Evolutionary conservation across 2,113 vertebrate genomes (phyloP), one percentile per base, ranked within the genome.

Genomic region (Erythrolamprus reginae): DNA sequence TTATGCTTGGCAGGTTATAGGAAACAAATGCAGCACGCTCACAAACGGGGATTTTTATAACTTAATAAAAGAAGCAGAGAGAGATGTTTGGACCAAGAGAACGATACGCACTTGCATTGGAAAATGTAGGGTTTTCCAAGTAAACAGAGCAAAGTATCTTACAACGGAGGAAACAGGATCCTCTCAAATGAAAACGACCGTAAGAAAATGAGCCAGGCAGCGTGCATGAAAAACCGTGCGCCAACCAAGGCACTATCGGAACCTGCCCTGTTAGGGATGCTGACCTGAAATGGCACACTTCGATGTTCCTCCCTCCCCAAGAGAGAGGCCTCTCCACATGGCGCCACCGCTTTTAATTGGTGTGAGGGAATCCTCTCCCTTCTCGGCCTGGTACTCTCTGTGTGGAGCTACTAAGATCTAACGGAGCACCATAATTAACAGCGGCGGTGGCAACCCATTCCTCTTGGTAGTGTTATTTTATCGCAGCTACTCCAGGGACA

Each of bases 121-220:
- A 48, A 21, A 89, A 52, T 88, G 13, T 86, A 61, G 84, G 65
- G 61, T 24, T 61, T 92, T 56, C 10, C 84, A 51, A 61, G 51
- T 15, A 1, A 3, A 52, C 90, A 26, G 84, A 23, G 86, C 52
- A 56, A 83, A n/a, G 26, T 42, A 8, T 87, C 5, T 0, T 61
- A 5, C n/a, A 48, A 84, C 0, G 89, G 55, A 85, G 87, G 51
- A 77, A 93, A 55, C 52, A 88, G 47, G 2, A 86, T 45, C 58
- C 7, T 33, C 70, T 91, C 52, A 52, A 33, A 56, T 3, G 17
- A 0, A 5, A 88, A 61, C 55, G 53, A 4, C 3, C 9, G 24
- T 42, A 86, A 38, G 86, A 88, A 94, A 86, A 10, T 77, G 65
- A 88, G 85, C 88, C 21, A 7, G 38, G 55, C 56, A n/a, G 86